Evolutionary conservation across 2,797 vertebrate genomes (phyloP).

Genomic region (Vireo griseus): DNA sequence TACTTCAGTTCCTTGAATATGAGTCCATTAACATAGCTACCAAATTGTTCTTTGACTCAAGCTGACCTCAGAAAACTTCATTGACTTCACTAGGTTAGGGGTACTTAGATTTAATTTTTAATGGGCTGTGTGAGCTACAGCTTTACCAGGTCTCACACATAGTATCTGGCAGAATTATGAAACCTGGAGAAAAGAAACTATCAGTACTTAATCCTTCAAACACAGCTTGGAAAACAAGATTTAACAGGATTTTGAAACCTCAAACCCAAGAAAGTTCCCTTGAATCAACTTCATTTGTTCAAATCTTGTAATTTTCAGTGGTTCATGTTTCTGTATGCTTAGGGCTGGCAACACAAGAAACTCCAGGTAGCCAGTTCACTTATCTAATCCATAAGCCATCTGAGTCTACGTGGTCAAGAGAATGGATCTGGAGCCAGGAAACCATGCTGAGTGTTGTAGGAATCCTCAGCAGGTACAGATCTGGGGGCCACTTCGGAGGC

Average conservation of each 20-base stretch:
- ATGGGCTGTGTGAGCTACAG: background rate
- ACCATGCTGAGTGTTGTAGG: background rate
- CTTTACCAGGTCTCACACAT: background rate
- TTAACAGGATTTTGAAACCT: background rate
- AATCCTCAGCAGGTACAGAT: background rate
- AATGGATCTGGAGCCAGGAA: background rate
- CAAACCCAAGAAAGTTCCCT: background rate
- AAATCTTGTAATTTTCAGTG: background rate
- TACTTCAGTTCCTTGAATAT: background rate
- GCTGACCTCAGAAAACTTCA: background rate
- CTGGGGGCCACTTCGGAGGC: fast-evolving
- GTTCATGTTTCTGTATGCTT: background rate
- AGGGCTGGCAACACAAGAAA: background rate
- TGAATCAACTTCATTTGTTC: background rate
- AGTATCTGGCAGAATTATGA: background rate
- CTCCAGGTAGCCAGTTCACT: background rate
- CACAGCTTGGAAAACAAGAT: background rate
- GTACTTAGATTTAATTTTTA: background rate
- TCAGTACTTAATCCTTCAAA: background rate
- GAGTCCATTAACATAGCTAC: background rate
- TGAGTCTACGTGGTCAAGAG: background rate
- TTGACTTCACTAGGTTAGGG: background rate
- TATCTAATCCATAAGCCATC: background rate
- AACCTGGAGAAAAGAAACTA: background rate
- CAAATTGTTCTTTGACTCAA: background rate